phyloP scores from a whole-genome alignment of 2,888 invertebrate species.

The Bellardia bayeri region DNA sequence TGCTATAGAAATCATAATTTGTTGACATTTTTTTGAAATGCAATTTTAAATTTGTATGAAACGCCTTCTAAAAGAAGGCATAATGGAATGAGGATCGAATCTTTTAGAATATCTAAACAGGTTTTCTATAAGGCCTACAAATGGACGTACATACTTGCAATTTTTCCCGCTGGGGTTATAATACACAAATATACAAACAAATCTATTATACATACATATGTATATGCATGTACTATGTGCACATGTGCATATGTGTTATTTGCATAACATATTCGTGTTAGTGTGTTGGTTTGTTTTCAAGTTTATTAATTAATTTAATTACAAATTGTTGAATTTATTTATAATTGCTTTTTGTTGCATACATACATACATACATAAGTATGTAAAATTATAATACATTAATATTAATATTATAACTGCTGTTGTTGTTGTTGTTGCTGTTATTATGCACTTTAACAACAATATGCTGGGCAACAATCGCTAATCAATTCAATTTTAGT shows the following conservation, averaged over 20 bases:
- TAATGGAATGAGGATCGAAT: no score
- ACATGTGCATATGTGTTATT: background rate
- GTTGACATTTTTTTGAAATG: no score
- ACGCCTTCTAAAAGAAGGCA: no score
- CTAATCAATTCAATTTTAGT: slow-evolving; percentile 57
- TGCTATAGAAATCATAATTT: no score
- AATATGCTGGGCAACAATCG: slow-evolving; percentile 54
- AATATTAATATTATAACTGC: slow-evolving; percentile 4
- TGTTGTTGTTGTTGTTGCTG: slow-evolving; percentile 38
- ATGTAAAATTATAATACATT: slow-evolving; percentile 15
- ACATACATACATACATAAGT: slow-evolving; percentile 17
- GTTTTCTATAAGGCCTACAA: no score
- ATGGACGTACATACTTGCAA: no score
- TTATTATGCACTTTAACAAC: slow-evolving; percentile 42
- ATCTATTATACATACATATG: background rate
- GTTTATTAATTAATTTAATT: slow-evolving; percentile 74
- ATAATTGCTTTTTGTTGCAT: slow-evolving; percentile 68
- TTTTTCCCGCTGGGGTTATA: background rate
- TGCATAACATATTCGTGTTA: slow-evolving; percentile 5
- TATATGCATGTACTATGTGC: background rate
- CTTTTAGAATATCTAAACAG: no score
- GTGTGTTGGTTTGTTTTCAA: slow-evolving; percentile 46
- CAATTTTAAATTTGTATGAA: no score
- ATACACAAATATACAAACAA: background rate
- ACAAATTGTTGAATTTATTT: slow-evolving; percentile 74